A percentile compares a stretch with the other conserved stretches of the same genome.
These are phyloP conservation scores for Sclerodermus sp. DNA, from an alignment of 2,888 invertebrate genomes.

Conservation along the genomic window DNA sequence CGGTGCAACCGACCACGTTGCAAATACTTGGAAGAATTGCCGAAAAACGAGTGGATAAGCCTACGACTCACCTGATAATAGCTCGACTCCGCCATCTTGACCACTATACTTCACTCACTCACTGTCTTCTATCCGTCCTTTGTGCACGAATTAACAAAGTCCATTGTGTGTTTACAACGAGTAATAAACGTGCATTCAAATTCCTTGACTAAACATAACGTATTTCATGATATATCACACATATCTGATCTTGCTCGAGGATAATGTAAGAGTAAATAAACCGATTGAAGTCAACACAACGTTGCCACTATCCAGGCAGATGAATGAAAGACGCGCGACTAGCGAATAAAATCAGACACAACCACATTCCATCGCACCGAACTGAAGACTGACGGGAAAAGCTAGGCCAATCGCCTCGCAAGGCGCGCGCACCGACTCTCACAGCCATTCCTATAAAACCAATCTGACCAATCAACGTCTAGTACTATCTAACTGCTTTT, in stretches of 20 bases:
- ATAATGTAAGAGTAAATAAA: constrained; percentile 5
- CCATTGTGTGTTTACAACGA: constrained; percentile 41
- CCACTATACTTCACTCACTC: constrained; percentile 41
- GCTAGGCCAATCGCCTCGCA: constrained; percentile 30
- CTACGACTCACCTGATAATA: constrained; percentile 66
- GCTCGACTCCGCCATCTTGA: constrained; percentile 68
- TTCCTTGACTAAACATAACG: neutral
- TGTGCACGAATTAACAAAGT: constrained; percentile 40
- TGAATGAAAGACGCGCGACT: constrained; percentile 39
- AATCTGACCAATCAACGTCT: no score
- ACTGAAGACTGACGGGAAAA: constrained; percentile 38
- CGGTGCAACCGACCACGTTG: no score
- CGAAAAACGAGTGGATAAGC: constrained; percentile 24
- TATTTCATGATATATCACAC: constrained; percentile 19
- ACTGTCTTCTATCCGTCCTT: constrained; percentile 52
- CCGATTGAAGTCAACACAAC: constrained; percentile 8
- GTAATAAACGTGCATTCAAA: constrained; percentile 6
- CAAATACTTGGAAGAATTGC: no score
- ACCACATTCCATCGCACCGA: constrained; percentile 44
- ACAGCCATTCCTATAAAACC: no score
- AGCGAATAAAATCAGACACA: constrained; percentile 29
- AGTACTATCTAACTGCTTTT: no score
- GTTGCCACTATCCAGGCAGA: constrained; percentile 20
- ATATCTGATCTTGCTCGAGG: constrained; percentile 1
- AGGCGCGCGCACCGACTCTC: no score